Base-by-base conservation (phyloP, 2,888 invertebrate genomes). In the Hirtodrosophila histrioides region DNA sequence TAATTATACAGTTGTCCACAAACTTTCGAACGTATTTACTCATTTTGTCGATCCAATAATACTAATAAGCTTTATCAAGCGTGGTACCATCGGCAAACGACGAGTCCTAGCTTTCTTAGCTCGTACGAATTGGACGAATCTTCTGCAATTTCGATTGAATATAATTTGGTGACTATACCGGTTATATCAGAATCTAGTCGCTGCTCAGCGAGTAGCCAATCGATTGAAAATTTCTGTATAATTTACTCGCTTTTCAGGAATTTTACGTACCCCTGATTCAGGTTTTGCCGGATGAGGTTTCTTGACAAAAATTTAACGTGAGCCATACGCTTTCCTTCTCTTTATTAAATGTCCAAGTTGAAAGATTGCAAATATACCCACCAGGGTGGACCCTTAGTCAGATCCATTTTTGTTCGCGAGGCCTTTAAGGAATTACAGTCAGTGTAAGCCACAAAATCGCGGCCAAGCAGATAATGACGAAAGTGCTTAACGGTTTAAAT, bases 391-490 rank as follows among this genome's bases (percentile, higher is more conserved):
- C 44, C n/a, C 50, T 69, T 8, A 3, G 55, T 65, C 12, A 63
- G 23, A 23, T 68, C 58, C 9, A 55, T 54, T 17, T 60, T 60
- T 10, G 35, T 31, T 6, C 35, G 24, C 4, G 35, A 51, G 6
- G 66, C 37, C 10, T 69, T 53, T 6, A 70, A 39, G 4, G 54
- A 54, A 50, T 73, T 77, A 45, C 51, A 56, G 36, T 62, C 55
- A 9, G 43, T 62, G 39, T 27, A 54, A 8, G 49, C 31, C n/a
- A 49, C 29, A 33, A 63, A 56, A 12, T 37, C 5, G 8, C 39
- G 40, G 24, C 57, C 57, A 29, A 48, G 6, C 54, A n/a, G 72
- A 60, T 71, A 80, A 56, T 75, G 71, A 3, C 75, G 57, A 48
- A 80, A 76, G 58, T 69, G 62, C 37, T 69, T 74, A 33, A 73